These are phyloP conservation scores for Planococcus citri DNA, from an alignment of 1,140 invertebrate genomes.

Conservation along the genomic window DNA sequence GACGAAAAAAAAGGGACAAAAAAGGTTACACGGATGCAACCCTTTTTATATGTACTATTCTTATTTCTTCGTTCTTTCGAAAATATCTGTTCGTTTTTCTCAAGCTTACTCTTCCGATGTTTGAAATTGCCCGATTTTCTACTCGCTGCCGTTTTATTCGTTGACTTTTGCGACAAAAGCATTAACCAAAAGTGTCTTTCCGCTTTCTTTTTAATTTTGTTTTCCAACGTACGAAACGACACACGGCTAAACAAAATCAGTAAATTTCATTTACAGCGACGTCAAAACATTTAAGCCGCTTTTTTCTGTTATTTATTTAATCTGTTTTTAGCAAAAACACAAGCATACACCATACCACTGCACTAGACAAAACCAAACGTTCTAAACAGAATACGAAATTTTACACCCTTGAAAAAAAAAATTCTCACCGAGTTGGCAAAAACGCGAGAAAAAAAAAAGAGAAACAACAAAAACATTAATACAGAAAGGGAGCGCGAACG, in stretches of 20 bases:
- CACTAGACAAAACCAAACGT: no score
- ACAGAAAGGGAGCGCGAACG: no score
- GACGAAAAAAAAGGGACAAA: background rate
- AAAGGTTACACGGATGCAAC: background rate
- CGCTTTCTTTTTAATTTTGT: background rate
- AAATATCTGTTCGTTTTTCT: background rate
- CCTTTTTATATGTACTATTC: background rate
- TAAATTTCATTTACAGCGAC: background rate
- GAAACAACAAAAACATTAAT: no score
- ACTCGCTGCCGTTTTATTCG: background rate
- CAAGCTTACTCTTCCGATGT: background rate
- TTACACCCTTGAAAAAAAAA: no score
- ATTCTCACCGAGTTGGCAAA: no score
- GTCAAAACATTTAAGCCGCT: background rate
- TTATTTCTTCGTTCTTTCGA: background rate
- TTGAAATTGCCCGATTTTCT: background rate
- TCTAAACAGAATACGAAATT: no score
- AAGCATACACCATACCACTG: background rate
- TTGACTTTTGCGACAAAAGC: conserved; percentile 2
- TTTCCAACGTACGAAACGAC: background rate
- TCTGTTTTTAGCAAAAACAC: background rate
- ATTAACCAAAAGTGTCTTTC: background rate
- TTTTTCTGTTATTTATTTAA: background rate
- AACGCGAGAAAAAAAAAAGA: no score
- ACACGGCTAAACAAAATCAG: background rate